Evolutionary conservation across 1,140 invertebrate species (phyloP), one percentile per base, ranked within the genome.

Genomic region (Phthorimaea operculella): DNA sequence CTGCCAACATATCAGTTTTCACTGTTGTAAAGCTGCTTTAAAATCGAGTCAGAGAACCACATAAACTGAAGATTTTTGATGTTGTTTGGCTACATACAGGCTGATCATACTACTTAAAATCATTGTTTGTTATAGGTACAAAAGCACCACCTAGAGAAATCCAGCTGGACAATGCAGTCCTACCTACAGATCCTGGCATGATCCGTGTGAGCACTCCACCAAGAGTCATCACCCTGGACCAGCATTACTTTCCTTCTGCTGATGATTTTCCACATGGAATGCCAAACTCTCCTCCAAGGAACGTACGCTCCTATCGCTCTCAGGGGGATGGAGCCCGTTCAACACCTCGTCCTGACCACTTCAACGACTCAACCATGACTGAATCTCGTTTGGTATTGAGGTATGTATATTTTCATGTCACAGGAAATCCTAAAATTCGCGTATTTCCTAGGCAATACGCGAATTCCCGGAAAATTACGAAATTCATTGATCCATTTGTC

Each of bases 121-220:
- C 2, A 28, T 4, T 4, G 2, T 28, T 28, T 28, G 21, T 28
- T 28, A 64, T 63, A 87, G 93, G 93, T 17, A 92, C 92, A 36
- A 91, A 90, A 76, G 92, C 93, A 45, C 89, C 93, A 10, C 93
- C 94, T 4, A 87, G 93, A 58, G 95, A 96, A 87, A 92, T 96
- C 28, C 89, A 91, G 65, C 85, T 95, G 70, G 95, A 96, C 71
- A 93, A 94, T 88, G 90, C 91, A 21, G 89, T 93, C 51, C 80
- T 94, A 70, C 89, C 91, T 56, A 87, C 89, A 57, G 91, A 94
- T 64, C 90, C 90, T 33, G 89, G 89, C 18, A 87, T 90, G 69
- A 87, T 93, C 18, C 86, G 93, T 67, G 92, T 95, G 12, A 91
- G 92, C 78, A 94, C 93, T 45, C 93, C 93, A 10, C 94, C 94